Evolutionary conservation across 2,113 vertebrate species (phyloP).

Genomic region (Oncorhynchus nerka): DNA sequence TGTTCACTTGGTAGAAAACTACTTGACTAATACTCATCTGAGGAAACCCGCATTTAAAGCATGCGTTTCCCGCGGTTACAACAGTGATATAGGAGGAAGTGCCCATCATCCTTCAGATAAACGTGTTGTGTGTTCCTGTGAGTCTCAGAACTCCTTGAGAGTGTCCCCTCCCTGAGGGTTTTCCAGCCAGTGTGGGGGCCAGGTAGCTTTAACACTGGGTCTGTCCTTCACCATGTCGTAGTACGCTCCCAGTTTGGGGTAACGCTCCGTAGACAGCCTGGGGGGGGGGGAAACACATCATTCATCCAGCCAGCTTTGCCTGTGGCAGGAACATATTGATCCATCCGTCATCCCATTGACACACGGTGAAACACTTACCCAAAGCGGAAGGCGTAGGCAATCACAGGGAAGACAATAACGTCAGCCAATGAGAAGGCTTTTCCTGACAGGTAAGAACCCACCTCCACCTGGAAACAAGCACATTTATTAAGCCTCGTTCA

Average conservation of each 20-base stretch:
- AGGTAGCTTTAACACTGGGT: slow-evolving; percentile 67
- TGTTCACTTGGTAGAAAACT: too few relatives aligned
- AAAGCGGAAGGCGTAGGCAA: slow-evolving; percentile 41
- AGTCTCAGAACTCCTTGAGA: slow-evolving; percentile 63
- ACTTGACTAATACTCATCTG: too few relatives aligned
- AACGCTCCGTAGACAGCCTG: slow-evolving; percentile 61
- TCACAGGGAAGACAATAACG: slow-evolving; percentile 48
- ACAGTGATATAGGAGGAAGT: too few relatives aligned
- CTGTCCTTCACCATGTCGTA: slow-evolving; percentile 63
- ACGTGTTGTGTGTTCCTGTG: too few relatives aligned
- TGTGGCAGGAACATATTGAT: too few relatives aligned
- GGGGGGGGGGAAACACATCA: neutral
- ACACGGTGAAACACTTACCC: slow-evolving; percentile 41
- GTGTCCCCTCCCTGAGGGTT: slow-evolving; percentile 49
- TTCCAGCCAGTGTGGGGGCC: slow-evolving; percentile 74
- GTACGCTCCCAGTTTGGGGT: slow-evolving; percentile 67
- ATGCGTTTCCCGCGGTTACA: neutral
- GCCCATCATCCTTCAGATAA: too few relatives aligned
- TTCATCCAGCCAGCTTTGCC: neutral
- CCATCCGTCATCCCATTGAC: slow-evolving; percentile 23
- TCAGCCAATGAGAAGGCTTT: slow-evolving; percentile 59
- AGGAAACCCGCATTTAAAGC: neutral
- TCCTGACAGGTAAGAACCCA: slow-evolving; percentile 34
- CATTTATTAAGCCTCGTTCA: neutral
- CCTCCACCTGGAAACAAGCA: slow-evolving; percentile 27